These are phyloP conservation scores for Himalopsyche anomala DNA, from an alignment of 2,888 invertebrate species.

Conservation along the genomic window DNA sequence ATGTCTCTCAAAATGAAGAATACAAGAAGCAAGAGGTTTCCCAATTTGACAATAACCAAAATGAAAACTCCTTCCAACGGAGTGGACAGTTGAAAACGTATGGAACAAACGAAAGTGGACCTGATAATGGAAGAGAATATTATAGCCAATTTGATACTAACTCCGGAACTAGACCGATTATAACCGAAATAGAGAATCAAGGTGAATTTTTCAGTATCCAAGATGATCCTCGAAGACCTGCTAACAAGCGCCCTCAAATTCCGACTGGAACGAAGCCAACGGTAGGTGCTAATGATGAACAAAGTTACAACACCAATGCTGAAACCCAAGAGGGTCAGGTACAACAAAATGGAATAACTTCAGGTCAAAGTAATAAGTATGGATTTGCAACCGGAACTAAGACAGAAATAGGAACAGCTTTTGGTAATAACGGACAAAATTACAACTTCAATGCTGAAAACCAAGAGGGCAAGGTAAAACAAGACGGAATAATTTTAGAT, in stretches of 20 bases:
- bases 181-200: constrained; percentile 50
- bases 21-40: not conserved
- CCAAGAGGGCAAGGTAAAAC: too few species aligned
- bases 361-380: not conserved
- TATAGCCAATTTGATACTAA: constrained; percentile 22
- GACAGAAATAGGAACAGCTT: not conserved
- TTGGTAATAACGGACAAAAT: not conserved
- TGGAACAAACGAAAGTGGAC: constrained; percentile 18
- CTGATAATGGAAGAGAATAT: constrained; percentile 12
- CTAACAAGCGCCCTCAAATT: constrained; percentile 44
- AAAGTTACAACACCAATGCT: not conserved
- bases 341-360: constrained; percentile 38
- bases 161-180: not conserved
- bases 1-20: not conserved
- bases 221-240: constrained; percentile 44
- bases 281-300: not conserved
- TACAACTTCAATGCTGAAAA: too few species aligned
- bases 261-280: not conserved
- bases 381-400: not conserved
- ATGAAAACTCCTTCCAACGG: not conserved
- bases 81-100: constrained; percentile 12
- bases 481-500: too few species aligned
- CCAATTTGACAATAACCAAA: not conserved
- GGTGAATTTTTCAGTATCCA: constrained; percentile 61
- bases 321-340: not conserved